Conservation (phyloP, 2,113 vertebrate species). For the Chamaetylas fuelleborni region DNA sequence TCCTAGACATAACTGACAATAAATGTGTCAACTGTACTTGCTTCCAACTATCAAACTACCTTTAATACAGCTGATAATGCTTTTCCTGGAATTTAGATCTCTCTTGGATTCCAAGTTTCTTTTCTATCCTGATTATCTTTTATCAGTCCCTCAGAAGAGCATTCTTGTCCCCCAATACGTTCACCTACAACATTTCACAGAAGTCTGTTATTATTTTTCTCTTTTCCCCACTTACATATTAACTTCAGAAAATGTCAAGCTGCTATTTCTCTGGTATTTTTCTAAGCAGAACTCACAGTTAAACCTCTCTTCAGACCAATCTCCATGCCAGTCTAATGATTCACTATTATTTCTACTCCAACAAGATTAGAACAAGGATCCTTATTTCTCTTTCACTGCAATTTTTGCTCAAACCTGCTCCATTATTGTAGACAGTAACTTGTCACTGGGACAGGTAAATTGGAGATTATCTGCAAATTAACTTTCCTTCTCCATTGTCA, state of each 20-base stretch:
- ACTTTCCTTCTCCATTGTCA: background rate
- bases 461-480: background rate
- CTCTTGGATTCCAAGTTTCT: background rate
- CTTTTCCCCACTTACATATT: fast-evolving
- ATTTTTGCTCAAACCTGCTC: background rate
- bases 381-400: background rate
- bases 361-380: background rate
- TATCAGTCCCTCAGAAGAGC: background rate
- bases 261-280: background rate
- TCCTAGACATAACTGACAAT: no score
- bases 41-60: no score
- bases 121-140: background rate
- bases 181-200: background rate
- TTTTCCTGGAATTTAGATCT: no score
- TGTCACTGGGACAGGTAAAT: background rate
- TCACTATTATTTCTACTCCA: background rate
- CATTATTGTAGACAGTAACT: background rate
- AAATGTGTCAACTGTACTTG: no score
- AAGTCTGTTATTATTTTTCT: background rate
- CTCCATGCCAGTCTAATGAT: background rate
- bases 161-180: background rate
- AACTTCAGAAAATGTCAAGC: background rate
- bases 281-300: background rate
- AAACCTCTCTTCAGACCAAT: background rate
- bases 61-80: no score